Evolutionary conservation across 2,797 vertebrate genomes (phyloP).

Genomic region (Lateolabrax maculatus): DNA sequence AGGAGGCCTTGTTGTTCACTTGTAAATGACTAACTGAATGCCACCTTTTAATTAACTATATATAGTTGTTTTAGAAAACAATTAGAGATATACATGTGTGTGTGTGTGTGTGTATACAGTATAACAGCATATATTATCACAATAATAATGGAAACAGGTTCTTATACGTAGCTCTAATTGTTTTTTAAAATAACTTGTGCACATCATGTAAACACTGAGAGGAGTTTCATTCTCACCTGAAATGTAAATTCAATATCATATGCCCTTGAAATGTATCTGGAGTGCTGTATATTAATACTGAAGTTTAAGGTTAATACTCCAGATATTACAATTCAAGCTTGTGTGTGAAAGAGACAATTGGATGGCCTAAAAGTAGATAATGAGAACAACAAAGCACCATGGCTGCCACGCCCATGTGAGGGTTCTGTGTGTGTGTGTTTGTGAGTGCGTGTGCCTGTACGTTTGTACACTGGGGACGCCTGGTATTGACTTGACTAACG

Average conservation of each 20-base stretch:
- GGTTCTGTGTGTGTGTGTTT: slow-evolving; percentile 12
- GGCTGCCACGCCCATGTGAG: not conserved
- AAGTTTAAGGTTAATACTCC: not conserved
- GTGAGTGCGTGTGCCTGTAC: not conserved
- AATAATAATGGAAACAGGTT: too few relatives aligned
- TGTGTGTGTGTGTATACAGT: too few relatives aligned
- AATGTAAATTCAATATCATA: not conserved
- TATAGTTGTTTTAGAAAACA: too few relatives aligned
- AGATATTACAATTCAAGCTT: not conserved
- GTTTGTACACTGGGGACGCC: not conserved
- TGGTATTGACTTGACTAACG: slow-evolving; percentile 67
- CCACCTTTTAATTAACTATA: not conserved
- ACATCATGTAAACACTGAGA: not conserved
- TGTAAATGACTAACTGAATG: not conserved
- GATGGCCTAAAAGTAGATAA: not conserved
- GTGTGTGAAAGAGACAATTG: too few relatives aligned
- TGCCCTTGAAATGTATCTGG: not conserved
- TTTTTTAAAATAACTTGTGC: not conserved
- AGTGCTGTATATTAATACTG: not conserved
- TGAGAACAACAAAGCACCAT: not conserved
- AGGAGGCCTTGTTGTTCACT: not conserved
- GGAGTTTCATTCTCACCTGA: not conserved
- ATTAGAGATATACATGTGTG: too few relatives aligned
- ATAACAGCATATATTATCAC: too few relatives aligned
- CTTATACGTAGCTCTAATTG: too few relatives aligned